Base-by-base conservation (phyloP, 2,797 vertebrate species). In the Pangasius krempfi region DNA sequence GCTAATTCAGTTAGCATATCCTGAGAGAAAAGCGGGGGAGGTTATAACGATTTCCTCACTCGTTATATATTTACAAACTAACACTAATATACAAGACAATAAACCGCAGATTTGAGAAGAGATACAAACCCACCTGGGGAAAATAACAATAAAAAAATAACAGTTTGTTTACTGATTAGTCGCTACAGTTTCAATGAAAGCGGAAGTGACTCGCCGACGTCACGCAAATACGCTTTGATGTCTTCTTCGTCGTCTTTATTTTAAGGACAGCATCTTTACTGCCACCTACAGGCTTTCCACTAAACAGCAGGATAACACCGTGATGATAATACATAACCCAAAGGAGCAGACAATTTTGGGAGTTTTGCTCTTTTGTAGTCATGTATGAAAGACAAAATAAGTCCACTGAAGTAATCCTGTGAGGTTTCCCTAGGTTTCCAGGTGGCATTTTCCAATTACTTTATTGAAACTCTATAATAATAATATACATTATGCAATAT, bases 181-280 rank as follows among this genome's bases (percentile, higher is more conserved):
- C 25, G 25, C 22, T 44, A 54, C 47, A 75, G n/a, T 72, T 56
- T 64, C 14, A 78, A 47, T 18, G 10, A 81, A 90, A 44, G 66
- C 87, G 89, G 90, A 91, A 90, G 76, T 52, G 68, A 87, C 7
- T 30, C 14, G 5, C n/a, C n/a, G 73, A 64, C 37, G 60, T 79
- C 30, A 58, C 1, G 4, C 81, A 64, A 52, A 52, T 27, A 20
- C 56, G 25, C 20, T n/a, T 2, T 62, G 88, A 18, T 27, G 37
- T 54, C 0, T 81, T 81, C 79, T 81, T 81, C 20, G 1, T 58
- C 37, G 4, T 27, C 2, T 27, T 47, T 27, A 56, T 18, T 79
- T 6, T 40, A 81, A 25, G 58, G 1, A 60, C 30, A 40, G 4
- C 30, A 6, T 62, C 22, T 5, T 40, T 56, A 56, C 52, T 22